Percentiles rank a stretch among this genome's conserved stretches.
Conservation (phyloP, 2,113 vertebrate species). For the Vimba vimba region DNA sequence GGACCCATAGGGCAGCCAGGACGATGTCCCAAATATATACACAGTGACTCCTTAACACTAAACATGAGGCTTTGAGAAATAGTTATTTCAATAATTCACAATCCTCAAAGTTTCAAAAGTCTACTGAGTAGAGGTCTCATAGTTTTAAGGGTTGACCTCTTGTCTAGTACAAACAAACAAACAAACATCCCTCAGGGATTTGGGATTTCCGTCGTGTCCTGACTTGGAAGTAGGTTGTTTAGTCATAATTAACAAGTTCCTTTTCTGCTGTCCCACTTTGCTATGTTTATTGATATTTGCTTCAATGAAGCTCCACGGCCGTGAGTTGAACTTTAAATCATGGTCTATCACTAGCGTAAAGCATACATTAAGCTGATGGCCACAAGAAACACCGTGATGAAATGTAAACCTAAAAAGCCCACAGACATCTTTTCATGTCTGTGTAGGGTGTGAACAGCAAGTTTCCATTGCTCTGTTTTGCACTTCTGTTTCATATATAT, state of each 20-base stretch:
- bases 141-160: conserved; percentile 1
- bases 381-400: not conserved
- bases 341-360: conserved; percentile 5
- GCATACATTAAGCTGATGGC: conserved; percentile 4
- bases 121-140: not conserved
- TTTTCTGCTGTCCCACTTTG: not conserved
- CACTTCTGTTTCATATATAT: conserved; percentile 18
- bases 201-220: conserved; percentile 8
- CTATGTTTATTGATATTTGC: conserved; percentile 33
- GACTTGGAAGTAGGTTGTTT: conserved; percentile 41
- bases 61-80: not conserved
- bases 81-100: not conserved
- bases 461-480: conserved; percentile 11
- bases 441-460: not conserved
- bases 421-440: conserved; percentile 15
- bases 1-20: too few relatives aligned
- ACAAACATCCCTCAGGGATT: conserved; percentile 16
- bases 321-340: not conserved
- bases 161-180: not conserved
- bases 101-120: not conserved
- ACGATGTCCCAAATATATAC: too few relatives aligned
- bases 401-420: conserved; percentile 11
- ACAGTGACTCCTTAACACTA: not conserved
- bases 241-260: conserved; percentile 22
- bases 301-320: conserved; percentile 1